Base-by-base conservation (phyloP, 2,888 invertebrate genomes). In the Leucoma salicis region DNA sequence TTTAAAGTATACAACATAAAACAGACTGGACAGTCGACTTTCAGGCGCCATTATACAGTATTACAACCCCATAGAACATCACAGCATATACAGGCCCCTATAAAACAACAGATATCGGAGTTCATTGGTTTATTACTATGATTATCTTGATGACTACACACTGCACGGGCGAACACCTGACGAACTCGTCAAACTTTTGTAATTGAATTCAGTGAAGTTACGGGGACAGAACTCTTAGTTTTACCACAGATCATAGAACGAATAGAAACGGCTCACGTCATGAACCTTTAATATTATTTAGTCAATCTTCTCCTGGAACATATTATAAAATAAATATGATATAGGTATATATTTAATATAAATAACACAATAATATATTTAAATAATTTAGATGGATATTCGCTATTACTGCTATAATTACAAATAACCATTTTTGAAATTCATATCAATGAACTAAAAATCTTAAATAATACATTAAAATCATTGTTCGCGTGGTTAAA, bases 181-280 rank as follows among this genome's bases (percentile, higher is more conserved):
- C 74, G 69, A 83, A 80, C 82, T 83, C 74, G 74, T 82, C 79
- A 73, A 87, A 87, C 76, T 87, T 84, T 80, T 78, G 82, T 85
- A 85, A 86, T 86, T 85, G 82, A 84, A 82, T 82, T 71, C 70
- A 68, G 66, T 63, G 57, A 83, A 83, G 74, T 83, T 75, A 70
- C 76, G 78, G 80, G 78, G 85, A 86, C 86, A 84, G 76, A 56
- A 74, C 78, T 79, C 72, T 71, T 66, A 70, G 55, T 60, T 21
- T 21, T 6, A 21, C 8, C 21, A 21, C 6, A 21, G 21, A 21
- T 21, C 2, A 4, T 8, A 5, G 21, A 21, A 21, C 1, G 8
- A 4, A 6, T 21, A 21, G 21, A 21, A 2, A 21, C 1, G 21
- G 21, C 21, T 8, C 21, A 21, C 21, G n/a, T n/a, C n/a, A n/a